Evolutionary conservation across 2,888 invertebrate species (phyloP), one percentile per base, ranked within the genome.

Genomic region (Thumatha senex): DNA sequence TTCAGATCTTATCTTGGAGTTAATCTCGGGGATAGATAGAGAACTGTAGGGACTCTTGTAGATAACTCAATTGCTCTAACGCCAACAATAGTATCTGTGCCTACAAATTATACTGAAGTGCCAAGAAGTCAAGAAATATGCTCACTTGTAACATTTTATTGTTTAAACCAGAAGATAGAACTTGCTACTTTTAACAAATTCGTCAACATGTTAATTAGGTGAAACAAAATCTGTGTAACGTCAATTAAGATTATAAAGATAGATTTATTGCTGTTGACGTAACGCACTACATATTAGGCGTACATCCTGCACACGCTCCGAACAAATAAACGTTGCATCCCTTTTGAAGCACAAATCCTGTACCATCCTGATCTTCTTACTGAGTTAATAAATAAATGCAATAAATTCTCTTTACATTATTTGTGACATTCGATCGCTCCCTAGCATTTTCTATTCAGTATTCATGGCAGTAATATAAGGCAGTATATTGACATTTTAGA

Each of bases 361-460:
- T 70, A 60, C 77, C 72, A 78, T 70, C 77, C 79, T 79, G 75
- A 77, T 78, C 78, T 82, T 78, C 83, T 82, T 84, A 81, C 83
- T 74, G 77, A 88, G 83, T 80, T 82, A 87, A 89, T 87, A 86
- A 84, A 87, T 80, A 76, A 82, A 81, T 73, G 80, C 83, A 81
- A 86, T 87, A 85, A 86, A 87, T 88, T 84, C 75, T 80, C 75
- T 80, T 81, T 80, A 80, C 80, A 82, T 85, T 80, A 81, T 80
- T 78, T 78, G 76, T 70, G 69, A 73, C 76, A 75, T 76, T 75
- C 61, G 59, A 72, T 68, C 56, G 67, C 69, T 67, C 67, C 70
- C 72, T 70, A 68, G 66, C 69, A 72, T 64, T 56, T 63, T 50
- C 45, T 43, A 47, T 66, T 65, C 42, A 18, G 31, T 48, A 52